phyloP scores from a whole-genome alignment of 1,140 invertebrate genomes.

The Temnothorax nylanderi region DNA sequence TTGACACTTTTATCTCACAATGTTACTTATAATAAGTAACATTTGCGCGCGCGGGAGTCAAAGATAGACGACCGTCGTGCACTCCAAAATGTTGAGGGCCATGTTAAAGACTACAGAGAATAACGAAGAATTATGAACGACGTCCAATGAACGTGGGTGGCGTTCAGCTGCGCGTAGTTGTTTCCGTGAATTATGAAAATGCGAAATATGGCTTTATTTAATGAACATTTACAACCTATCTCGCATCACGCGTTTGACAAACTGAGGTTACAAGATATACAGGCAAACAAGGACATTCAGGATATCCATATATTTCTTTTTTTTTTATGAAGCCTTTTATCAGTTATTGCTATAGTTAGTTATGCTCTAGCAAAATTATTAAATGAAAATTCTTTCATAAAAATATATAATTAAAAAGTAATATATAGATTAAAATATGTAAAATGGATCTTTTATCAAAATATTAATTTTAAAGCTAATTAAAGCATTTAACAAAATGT shows the following conservation, averaged over 20 bases:
- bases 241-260: background rate
- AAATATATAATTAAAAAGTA: background rate
- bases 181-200: slow-evolving; percentile 44
- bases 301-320: background rate
- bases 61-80: background rate
- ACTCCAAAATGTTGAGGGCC: slow-evolving; percentile 10
- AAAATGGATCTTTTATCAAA: background rate
- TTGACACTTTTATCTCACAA: slow-evolving; percentile 38
- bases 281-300: background rate
- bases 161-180: background rate
- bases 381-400: background rate
- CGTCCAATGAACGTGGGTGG: slow-evolving; percentile 1
- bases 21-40: slow-evolving; percentile 24
- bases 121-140: slow-evolving; percentile 43
- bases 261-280: background rate
- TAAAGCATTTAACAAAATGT: background rate
- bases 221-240: slow-evolving; percentile 31
- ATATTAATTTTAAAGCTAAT: background rate
- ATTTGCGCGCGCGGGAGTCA: slow-evolving; percentile 6
- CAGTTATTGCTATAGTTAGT: background rate
- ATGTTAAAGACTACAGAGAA: slow-evolving; percentile 31
- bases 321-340: background rate
- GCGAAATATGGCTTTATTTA: slow-evolving; percentile 39
- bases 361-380: background rate
- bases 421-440: background rate